Evolutionary conservation across 2,797 vertebrate species (phyloP).

Genomic region (Dendrocincla fuliginosa): DNA sequence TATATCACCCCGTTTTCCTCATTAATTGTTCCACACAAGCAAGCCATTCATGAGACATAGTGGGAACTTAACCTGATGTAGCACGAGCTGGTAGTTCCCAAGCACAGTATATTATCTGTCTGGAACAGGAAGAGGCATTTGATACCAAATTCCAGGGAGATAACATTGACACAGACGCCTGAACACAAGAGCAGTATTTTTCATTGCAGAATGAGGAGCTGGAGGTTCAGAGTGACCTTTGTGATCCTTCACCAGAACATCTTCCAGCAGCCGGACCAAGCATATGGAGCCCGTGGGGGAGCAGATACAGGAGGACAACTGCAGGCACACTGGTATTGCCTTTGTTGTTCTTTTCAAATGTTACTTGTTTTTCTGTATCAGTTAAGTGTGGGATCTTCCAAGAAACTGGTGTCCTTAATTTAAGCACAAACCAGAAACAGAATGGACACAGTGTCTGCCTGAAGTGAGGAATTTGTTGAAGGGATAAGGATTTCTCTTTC

Average conservation of each 20-base stretch:
- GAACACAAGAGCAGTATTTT: neutral
- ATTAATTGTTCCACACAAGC: neutral
- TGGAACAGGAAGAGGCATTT: neutral
- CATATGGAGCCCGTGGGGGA: accelerated
- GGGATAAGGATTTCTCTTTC: neutral
- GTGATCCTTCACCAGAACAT: neutral
- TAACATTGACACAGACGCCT: neutral
- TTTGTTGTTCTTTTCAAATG: neutral
- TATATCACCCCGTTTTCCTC: neutral
- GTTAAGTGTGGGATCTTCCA: neutral
- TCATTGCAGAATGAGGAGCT: neutral
- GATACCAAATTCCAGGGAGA: neutral
- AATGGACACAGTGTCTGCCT: neutral
- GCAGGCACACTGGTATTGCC: neutral
- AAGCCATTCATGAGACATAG: neutral
- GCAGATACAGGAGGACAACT: neutral
- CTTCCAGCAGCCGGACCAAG: neutral
- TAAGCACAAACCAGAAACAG: neutral
- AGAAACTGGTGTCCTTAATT: neutral
- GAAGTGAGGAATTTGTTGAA: neutral
- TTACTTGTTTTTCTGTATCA: neutral
- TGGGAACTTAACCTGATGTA: accelerated
- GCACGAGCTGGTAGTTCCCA: neutral
- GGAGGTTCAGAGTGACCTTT: neutral
- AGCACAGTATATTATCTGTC: neutral